Conservation (phyloP, 2,113 vertebrate species). For the Cacatua alba region DNA sequence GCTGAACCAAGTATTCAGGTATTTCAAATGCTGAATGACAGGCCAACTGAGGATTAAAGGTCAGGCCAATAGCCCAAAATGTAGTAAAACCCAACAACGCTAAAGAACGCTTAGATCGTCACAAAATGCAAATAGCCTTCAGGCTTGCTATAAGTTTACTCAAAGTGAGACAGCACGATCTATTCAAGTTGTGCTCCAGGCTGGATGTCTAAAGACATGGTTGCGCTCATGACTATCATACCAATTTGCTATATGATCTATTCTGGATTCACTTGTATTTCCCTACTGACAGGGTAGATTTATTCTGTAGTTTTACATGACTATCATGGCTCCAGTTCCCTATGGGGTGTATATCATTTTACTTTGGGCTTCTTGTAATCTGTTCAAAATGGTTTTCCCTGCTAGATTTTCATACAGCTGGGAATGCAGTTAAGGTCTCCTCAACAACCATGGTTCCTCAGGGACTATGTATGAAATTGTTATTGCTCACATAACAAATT, state of each 20-base stretch:
- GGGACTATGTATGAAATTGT: not conserved
- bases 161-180: not conserved
- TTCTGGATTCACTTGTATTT: not conserved
- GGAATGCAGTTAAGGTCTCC: not conserved
- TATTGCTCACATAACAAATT: slow-evolving; percentile 33
- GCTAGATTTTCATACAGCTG: not conserved
- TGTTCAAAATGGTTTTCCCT: not conserved
- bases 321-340: not conserved
- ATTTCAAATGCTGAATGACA: slow-evolving; percentile 29
- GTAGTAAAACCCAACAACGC: not conserved
- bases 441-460: not conserved
- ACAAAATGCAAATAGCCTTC: slow-evolving; percentile 12
- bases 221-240: not conserved
- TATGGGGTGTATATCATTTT: not conserved
- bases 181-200: not conserved
- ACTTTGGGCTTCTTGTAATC: not conserved
- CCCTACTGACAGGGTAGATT: not conserved
- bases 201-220: not conserved
- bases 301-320: slow-evolving; percentile 46
- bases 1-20: slow-evolving; percentile 6
- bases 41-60: slow-evolving; percentile 42
- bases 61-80: slow-evolving; percentile 14
- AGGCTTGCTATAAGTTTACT: slow-evolving; percentile 23
- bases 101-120: slow-evolving; percentile 13
- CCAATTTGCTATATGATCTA: not conserved